Evolutionary conservation across 2,888 invertebrate genomes (phyloP), one percentile per base, ranked within the genome.

Genomic region (Cerceris ruficornis): DNA sequence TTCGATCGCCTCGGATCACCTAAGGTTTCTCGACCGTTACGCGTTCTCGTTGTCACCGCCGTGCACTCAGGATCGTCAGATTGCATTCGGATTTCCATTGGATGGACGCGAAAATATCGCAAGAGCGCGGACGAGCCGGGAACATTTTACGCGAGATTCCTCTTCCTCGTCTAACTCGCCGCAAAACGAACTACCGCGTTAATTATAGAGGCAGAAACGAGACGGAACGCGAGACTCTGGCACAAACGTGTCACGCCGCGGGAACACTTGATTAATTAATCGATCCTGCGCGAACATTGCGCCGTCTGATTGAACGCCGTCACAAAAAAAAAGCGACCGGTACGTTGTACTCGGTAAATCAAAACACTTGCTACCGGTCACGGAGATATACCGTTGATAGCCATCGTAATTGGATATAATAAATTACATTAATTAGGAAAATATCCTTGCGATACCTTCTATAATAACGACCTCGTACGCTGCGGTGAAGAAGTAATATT

Each of bases 21-120:
- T 89, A 88, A 80, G 89, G 86, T 88, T 88, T 89, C 89, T 55
- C 78, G 75, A 80, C 84, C 84, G 82, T 86, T 87, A 84, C 75
- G 65, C 72, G 67, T 81, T 78, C 75, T 76, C 77, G 66, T 67
- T 77, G 73, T 64, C 70, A 59, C 73, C 28, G 28, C 2, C 28
- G 28, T 28, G 28, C 28, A 28, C 4, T 28, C 58, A 15, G 60
- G 66, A 74, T 77, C 62, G 71, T 64, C 80, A 76, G 82, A 78
- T 84, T 78, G 83, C 80, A 58, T 77, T 73, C 58, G 71, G 62
- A 80, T 77, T 83, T 74, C 66, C 78, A 72, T 72, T 67, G 74
- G 76, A 74, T 64, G 75, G 69, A 69, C 71, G 57, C 69, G 75
- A 76, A 61, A 76, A 71, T 57, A 72, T 69, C 69, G 60, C 74